These are phyloP conservation scores for Apus apus DNA, from an alignment of 2,113 vertebrate species.

Conservation along the genomic window DNA sequence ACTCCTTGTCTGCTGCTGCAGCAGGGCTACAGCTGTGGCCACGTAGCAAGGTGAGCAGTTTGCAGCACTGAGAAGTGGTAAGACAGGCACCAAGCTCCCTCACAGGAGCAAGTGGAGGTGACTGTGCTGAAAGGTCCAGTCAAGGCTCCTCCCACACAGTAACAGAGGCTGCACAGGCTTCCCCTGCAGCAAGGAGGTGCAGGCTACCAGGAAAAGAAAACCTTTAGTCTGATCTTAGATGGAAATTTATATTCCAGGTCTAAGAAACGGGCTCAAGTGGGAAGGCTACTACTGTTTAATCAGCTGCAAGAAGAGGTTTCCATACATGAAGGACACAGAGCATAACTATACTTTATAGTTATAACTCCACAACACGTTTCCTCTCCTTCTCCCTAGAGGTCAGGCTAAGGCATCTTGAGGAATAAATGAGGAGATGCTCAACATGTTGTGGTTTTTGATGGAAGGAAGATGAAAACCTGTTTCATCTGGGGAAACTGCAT, in stretches of 20 bases:
- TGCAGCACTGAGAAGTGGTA: accelerated
- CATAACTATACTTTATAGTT: neutral
- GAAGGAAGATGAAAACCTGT: neutral
- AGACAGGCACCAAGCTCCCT: accelerated
- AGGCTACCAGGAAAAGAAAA: neutral
- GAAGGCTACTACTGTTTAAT: neutral
- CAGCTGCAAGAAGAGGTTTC: neutral
- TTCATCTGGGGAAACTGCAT: neutral
- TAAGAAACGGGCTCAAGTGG: neutral
- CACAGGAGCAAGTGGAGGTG: neutral
- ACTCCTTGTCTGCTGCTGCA: neutral
- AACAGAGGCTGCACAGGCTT: neutral
- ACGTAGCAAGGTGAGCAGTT: neutral
- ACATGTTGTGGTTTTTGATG: neutral
- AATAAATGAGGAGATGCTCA: neutral
- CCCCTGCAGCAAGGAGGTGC: neutral
- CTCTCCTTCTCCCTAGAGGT: neutral
- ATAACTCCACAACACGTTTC: neutral
- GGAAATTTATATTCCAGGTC: neutral
- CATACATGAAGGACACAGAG: neutral
- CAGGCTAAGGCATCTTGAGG: neutral
- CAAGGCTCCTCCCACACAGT: accelerated
- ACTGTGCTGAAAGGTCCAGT: neutral
- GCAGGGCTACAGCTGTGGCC: accelerated
- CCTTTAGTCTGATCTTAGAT: neutral